Evolutionary conservation across 1,140 invertebrate genomes (phyloP).

Genomic region (Caligus rogercresseyi): DNA sequence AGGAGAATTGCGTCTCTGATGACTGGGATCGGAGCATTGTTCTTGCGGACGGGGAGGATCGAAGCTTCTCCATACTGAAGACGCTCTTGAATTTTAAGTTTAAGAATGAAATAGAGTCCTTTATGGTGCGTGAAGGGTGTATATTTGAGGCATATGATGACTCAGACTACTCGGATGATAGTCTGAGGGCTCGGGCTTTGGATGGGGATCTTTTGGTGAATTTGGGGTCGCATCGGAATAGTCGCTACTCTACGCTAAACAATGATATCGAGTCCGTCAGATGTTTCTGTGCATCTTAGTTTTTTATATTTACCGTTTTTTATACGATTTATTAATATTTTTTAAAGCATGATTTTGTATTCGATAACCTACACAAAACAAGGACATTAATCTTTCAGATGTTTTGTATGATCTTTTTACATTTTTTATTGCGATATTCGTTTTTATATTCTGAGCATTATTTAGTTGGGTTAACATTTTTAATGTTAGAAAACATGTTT

Average conservation of each 20-base stretch:
- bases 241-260: background rate
- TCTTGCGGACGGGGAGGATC: background rate
- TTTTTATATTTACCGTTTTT: too few relatives aligned
- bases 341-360: too few relatives aligned
- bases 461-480: too few relatives aligned
- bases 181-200: background rate
- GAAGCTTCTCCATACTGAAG: background rate
- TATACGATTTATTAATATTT: too few relatives aligned
- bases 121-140: background rate
- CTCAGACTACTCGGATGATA: background rate
- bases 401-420: too few relatives aligned
- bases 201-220: background rate
- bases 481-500: too few relatives aligned
- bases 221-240: background rate
- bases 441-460: too few relatives aligned
- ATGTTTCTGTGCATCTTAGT: background rate
- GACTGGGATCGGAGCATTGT: constrained; percentile 6
- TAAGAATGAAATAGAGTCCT: background rate
- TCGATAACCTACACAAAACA: too few relatives aligned
- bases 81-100: background rate
- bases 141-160: background rate
- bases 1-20: background rate
- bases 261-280: background rate
- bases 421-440: too few relatives aligned
- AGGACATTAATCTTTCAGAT: too few relatives aligned